Percentiles rank a stretch among this genome's conserved stretches.
Conservation (phyloP, 2,113 vertebrate species). For the Zosterops lateralis region DNA sequence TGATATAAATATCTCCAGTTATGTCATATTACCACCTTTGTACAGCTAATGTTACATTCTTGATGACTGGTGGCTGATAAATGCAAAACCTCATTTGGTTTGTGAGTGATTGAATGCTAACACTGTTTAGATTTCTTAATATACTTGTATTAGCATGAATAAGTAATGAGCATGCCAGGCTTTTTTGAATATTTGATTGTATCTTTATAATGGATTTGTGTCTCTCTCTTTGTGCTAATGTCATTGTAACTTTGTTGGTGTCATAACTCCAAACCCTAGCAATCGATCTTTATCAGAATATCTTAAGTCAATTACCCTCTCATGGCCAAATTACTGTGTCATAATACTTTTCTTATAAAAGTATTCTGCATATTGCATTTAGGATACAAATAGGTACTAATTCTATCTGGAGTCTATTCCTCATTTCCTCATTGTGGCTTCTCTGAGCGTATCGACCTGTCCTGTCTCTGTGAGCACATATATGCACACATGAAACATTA, state of each 20-base stretch:
- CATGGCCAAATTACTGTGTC: constrained; percentile 57
- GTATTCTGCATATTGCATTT: constrained; percentile 27
- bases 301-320: constrained; percentile 87
- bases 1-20: constrained; percentile 81
- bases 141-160: constrained; percentile 99
- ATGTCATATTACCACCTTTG: constrained; percentile 79
- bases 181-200: constrained; percentile 98
- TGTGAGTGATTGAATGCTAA: constrained; percentile 94
- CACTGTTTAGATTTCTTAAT: constrained; percentile 98
- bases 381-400: constrained; percentile 42
- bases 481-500: not conserved
- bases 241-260: constrained; percentile 89
- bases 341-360: constrained; percentile 54
- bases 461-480: not conserved
- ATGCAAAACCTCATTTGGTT: constrained; percentile 90
- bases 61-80: constrained; percentile 86
- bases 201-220: constrained; percentile 90
- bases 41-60: constrained; percentile 70
- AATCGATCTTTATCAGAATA: constrained; percentile 91
- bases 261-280: constrained; percentile 79
- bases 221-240: constrained; percentile 86
- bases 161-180: constrained; percentile 91
- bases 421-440: constrained; percentile 3
- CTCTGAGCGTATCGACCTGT: not conserved
- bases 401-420: constrained; percentile 7